Conservation (phyloP, 2,888 invertebrate genomes). For the Lasioglossum leucozonium region DNA sequence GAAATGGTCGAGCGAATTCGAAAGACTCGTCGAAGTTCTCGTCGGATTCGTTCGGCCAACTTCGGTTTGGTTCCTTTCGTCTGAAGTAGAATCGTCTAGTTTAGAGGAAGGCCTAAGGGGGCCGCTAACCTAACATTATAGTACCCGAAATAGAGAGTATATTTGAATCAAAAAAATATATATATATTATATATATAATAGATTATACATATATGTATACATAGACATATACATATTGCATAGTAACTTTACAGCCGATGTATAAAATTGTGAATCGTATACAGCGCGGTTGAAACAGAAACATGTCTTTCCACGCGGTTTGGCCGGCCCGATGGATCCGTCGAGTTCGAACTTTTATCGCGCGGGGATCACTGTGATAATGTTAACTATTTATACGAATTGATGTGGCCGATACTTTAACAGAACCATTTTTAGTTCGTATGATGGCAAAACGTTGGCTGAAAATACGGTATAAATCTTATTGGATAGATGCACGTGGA, state of each 20-base stretch:
- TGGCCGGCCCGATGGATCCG: constrained; percentile 61
- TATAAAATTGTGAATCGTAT: constrained; percentile 69
- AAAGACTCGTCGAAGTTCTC: background rate
- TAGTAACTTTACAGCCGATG: constrained; percentile 62
- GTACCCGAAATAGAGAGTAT: constrained; percentile 74
- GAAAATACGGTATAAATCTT: background rate
- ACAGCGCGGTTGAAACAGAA: constrained; percentile 63
- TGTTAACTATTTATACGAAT: constrained; percentile 27
- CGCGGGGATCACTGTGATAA: constrained; percentile 60
- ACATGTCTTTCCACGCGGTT: constrained; percentile 59
- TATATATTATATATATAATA: constrained; percentile 67
- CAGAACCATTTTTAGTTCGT: background rate
- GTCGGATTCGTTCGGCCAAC: constrained; percentile 23
- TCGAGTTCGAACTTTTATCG: constrained; percentile 45
- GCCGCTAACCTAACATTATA: constrained; percentile 66
- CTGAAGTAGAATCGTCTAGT: constrained; percentile 67
- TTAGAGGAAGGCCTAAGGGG: constrained; percentile 68
- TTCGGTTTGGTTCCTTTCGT: constrained; percentile 25
- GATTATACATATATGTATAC: constrained; percentile 27
- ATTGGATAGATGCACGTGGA: constrained; percentile 7
- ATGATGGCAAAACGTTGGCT: background rate
- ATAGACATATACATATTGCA: constrained; percentile 59
- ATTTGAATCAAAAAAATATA: constrained; percentile 75
- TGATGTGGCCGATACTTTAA: background rate
- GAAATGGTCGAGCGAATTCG: constrained; percentile 30